These are phyloP conservation scores for Lytechinus variegatus DNA, from an alignment of 35 echinoderm and acorn worm genomes.

Conservation along the genomic window DNA sequence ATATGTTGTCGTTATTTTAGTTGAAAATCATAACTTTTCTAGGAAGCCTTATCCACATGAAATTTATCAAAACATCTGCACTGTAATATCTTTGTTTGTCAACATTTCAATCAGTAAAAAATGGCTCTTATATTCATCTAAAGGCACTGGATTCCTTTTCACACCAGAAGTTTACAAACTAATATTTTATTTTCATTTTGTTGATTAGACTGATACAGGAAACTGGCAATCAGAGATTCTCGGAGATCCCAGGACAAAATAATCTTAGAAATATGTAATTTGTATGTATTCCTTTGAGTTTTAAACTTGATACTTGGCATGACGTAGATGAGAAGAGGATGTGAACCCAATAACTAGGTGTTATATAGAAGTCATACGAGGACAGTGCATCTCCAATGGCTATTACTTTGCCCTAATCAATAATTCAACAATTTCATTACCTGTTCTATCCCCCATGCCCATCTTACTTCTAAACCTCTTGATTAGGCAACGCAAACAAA, in stretches of 20 bases:
- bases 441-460: conserved; percentile 1
- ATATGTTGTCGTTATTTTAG: no score
- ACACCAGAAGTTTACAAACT: no score
- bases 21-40: no score
- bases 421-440: conserved; percentile 37
- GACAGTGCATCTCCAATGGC: not conserved
- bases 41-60: no score
- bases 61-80: no score
- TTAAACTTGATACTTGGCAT: not conserved
- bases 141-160: no score
- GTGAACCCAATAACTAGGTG: not conserved
- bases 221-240: not conserved
- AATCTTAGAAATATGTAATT: not conserved
- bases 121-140: no score
- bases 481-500: conserved; percentile 18
- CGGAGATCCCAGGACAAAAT: not conserved
- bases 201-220: no score
- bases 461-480: conserved; percentile 16
- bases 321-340: not conserved
- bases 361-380: not conserved
- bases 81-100: no score
- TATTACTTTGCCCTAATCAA: conserved; percentile 20
- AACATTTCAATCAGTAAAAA: no score
- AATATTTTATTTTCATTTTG: no score
- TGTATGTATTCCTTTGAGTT: not conserved